Evolutionary conservation across 2,888 invertebrate genomes (phyloP).

Genomic region (Drepanosiphum platanoidis): DNA sequence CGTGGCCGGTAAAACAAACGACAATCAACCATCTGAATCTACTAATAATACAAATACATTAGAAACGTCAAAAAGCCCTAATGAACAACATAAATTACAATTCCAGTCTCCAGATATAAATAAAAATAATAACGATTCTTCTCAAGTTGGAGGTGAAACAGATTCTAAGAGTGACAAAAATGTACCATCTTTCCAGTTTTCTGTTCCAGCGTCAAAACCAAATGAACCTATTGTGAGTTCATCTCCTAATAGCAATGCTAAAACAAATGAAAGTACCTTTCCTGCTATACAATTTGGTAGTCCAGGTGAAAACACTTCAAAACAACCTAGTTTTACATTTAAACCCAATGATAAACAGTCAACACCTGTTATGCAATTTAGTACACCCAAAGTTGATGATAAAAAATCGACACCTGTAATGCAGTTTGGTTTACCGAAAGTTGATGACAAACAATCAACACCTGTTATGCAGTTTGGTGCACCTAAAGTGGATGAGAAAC

Average conservation of each 20-base stretch:
- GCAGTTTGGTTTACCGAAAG: conserved; percentile 8
- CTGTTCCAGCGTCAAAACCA: neutral
- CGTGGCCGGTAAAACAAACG: neutral
- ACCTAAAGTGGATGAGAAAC: neutral
- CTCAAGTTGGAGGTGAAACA: neutral
- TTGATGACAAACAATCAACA: conserved; percentile 15
- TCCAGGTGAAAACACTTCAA: conserved; percentile 8
- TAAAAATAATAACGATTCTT: neutral
- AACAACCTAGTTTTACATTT: conserved; percentile 11
- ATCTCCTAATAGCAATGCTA: neutral
- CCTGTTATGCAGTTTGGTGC: conserved; percentile 29
- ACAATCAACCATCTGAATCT: neutral
- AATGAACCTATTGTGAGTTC: neutral
- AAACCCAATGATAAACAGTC: neutral
- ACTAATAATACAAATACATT: neutral
- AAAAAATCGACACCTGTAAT: neutral
- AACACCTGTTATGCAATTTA: conserved; percentile 10
- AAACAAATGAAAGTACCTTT: neutral
- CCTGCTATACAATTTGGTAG: neutral
- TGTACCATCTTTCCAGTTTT: neutral
- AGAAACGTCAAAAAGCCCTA: neutral
- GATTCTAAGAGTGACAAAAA: neutral
- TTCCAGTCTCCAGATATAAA: neutral
- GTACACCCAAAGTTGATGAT: neutral
- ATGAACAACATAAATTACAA: neutral